A percentile compares a stretch with the other conserved stretches of the same genome.
Evolutionary conservation across 2,113 vertebrate genomes (phyloP).

Genomic region (Petromus typicus): DNA sequence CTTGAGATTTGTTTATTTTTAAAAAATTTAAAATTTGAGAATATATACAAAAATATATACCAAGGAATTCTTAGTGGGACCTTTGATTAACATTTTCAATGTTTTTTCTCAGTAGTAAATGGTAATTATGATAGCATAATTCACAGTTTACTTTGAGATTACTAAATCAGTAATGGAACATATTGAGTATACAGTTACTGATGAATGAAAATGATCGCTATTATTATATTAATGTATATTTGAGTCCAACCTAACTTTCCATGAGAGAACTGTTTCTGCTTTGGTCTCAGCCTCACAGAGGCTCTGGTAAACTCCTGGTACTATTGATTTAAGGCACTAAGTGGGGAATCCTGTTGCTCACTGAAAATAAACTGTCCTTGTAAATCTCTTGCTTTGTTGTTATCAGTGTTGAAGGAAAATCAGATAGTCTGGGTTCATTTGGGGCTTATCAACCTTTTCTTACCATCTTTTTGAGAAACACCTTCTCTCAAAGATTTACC

Average conservation of each 20-base stretch:
- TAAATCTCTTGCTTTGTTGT: not conserved
- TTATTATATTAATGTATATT: not conserved
- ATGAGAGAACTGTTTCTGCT: not conserved
- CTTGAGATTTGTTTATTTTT: not conserved
- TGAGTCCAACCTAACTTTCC: not conserved
- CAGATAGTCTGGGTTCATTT: not conserved
- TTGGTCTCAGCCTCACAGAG: not conserved
- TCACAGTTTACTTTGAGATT: not conserved
- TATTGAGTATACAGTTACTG: not conserved
- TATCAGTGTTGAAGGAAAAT: not conserved
- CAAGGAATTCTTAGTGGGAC: not conserved
- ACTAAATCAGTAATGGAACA: not conserved
- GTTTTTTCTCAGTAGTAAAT: not conserved
- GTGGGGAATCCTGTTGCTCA: not conserved
- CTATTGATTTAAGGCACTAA: not conserved
- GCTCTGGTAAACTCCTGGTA: not conserved
- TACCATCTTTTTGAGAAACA: not conserved
- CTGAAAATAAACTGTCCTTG: not conserved
- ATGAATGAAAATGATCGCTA: not conserved
- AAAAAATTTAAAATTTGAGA: not conserved
- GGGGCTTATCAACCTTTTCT: not conserved
- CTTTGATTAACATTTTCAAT: constrained; percentile 1
- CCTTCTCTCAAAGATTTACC: not conserved
- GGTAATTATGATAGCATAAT: not conserved
- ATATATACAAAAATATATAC: not conserved